These are phyloP conservation scores for Lepidostoma basale DNA, from an alignment of 1,140 invertebrate species.

Conservation along the genomic window DNA sequence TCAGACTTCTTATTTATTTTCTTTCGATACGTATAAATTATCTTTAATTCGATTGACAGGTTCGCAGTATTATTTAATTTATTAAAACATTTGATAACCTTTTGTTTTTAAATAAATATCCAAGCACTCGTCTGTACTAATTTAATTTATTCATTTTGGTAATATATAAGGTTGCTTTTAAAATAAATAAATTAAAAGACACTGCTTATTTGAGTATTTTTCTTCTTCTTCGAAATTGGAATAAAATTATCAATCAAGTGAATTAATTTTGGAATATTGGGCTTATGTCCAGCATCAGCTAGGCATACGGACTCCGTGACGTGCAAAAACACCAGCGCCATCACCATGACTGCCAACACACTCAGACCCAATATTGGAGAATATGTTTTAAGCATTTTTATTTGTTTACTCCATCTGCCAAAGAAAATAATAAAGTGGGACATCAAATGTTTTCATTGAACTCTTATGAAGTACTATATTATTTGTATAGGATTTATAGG, in stretches of 20 bases:
- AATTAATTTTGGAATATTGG: background rate
- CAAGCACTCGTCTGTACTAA: no score
- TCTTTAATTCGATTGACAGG: no score
- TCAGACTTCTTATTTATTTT: no score
- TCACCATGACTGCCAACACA: background rate
- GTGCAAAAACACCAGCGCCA: background rate
- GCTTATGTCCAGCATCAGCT: background rate
- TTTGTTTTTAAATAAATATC: no score
- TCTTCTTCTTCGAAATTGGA: background rate
- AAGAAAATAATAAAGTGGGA: constrained; percentile 3
- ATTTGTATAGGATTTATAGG: no score
- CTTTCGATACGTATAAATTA: no score
- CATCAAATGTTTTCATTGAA: no score
- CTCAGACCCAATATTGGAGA: background rate
- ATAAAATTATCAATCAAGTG: constrained; percentile 4
- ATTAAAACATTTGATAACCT: no score
- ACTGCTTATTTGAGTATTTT: background rate
- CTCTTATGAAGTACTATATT: no score
- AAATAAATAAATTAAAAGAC: background rate
- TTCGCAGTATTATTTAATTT: no score
- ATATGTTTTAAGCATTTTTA: background rate
- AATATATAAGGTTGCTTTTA: no score
- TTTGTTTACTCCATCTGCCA: background rate
- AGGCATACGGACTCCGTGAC: background rate
- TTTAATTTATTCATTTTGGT: no score